Base-by-base conservation (phyloP, 2,888 invertebrate species). In the Villa cingulata region DNA sequence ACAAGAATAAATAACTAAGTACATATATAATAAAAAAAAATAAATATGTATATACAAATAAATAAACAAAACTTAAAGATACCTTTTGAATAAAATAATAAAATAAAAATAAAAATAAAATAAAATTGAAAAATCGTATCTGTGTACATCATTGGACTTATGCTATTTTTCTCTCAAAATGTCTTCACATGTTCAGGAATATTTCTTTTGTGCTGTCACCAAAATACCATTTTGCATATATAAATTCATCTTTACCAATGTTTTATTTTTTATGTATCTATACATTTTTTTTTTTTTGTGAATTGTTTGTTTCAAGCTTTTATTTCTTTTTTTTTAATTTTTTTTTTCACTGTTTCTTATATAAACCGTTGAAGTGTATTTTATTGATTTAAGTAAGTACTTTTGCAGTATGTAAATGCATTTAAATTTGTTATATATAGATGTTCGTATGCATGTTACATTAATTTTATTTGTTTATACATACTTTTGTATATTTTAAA, bases 161-260 rank as follows among this genome's bases (percentile, higher is more conserved):
- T 46, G 34, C 46, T 41, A 46, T 46, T 46, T 46, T 46, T 46
- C 46, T 46, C 37, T 37, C 43, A 29, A n/a, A n/a, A 27, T 37
- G 47, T 43, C 47, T 34, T 19, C 47, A 38, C 42, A 38, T 43
- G 43, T 38, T 37, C 29, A 27, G 55, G 7, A 54, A 55, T 55
- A 56, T 56, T 56, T 54, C 55, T 51, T 56, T 56, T 56, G 56
- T 56, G 52, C 55, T 56, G 56, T 56, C 55, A 56, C 56, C 53
- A 51, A 56, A 57, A 60, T 57, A 57, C 54, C 62, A 59, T 56
- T 63, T 63, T 63, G 63, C 63, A 63, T 63, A 63, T 63, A 63
- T 63, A 65, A 63, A 63, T 63, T 63, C 64, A 63, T 63, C 63
- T 64, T 43, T n/a, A 10, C 37, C 16, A 19, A 37, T 37, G 37